Evolutionary conservation across 37 sponge, comb jelly and placozoan species (phyloP).

Genomic region (Geodia barretti): DNA sequence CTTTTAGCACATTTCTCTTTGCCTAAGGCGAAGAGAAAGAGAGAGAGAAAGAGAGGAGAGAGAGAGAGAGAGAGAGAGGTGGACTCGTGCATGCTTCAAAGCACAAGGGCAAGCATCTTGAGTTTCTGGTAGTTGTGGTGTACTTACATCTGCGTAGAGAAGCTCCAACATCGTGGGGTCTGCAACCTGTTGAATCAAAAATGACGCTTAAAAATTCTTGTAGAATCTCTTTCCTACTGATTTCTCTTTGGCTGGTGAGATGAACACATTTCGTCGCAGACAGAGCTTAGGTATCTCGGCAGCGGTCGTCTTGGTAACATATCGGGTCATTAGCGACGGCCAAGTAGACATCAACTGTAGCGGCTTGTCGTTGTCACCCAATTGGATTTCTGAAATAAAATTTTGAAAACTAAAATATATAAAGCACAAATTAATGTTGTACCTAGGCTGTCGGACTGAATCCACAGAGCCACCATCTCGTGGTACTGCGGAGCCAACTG

Average conservation of each 20-base stretch:
- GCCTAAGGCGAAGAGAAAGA: conserved; percentile 43
- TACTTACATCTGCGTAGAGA: conserved; percentile 64
- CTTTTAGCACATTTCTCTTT: conserved; percentile 52
- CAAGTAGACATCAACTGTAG: conserved; percentile 53
- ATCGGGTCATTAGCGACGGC: conserved; percentile 32
- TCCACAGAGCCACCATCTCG: conserved; percentile 59
- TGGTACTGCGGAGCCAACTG: conserved; percentile 19
- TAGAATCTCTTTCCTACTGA: conserved; percentile 13
- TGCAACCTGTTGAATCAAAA: conserved; percentile 25
- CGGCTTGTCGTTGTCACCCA: conserved; percentile 74
- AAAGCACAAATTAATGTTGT: not conserved
- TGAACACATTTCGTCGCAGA: conserved; percentile 65
- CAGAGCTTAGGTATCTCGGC: conserved; percentile 42
- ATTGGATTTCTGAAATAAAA: conserved; percentile 48
- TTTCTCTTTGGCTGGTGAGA: conserved; percentile 26
- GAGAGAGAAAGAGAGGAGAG: not conserved
- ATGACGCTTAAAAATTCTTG: not conserved
- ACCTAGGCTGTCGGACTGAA: conserved; percentile 56
- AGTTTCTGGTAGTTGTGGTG: not conserved
- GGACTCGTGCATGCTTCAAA: too few relatives aligned
- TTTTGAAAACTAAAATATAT: not conserved
- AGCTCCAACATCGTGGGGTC: conserved; percentile 50
- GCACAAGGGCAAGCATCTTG: not conserved
- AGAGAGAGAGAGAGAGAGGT: not conserved
- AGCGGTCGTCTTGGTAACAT: not conserved